phyloP scores from a whole-genome alignment of 2,888 invertebrate genomes.

The Caenorhabditis zanzibari region DNA sequence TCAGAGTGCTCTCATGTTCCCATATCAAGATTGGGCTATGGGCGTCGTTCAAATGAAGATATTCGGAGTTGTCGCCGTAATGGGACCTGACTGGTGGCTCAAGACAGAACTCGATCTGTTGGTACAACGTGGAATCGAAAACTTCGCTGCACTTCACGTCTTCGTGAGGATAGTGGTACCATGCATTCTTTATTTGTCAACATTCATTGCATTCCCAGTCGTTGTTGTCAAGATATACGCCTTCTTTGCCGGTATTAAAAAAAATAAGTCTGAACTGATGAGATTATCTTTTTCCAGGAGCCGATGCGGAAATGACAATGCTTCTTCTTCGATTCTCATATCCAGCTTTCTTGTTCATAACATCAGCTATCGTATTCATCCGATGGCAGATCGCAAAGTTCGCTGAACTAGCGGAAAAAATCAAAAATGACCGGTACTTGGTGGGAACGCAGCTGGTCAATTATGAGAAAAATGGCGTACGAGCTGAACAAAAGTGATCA shows the following conservation, averaged over 20 bases:
- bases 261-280: neutral
- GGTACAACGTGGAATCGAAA: constrained; percentile 94
- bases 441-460: constrained; percentile 97
- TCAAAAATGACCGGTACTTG: constrained; percentile 95
- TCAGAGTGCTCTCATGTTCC: constrained; percentile 87
- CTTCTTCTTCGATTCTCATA: constrained; percentile 92
- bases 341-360: constrained; percentile 89
- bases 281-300: constrained; percentile 15
- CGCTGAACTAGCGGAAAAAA: constrained; percentile 95
- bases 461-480: constrained; percentile 87
- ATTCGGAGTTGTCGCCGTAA: constrained; percentile 95
- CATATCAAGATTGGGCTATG: constrained; percentile 94
- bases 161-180: constrained; percentile 91
- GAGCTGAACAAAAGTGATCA: constrained; percentile 6
- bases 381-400: constrained; percentile 94
- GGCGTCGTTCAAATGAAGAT: constrained; percentile 98
- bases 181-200: constrained; percentile 91
- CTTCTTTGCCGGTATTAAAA: constrained; percentile 62
- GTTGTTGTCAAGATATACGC: constrained; percentile 89
- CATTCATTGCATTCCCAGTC: constrained; percentile 95
- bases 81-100: constrained; percentile 97
- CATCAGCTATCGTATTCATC: constrained; percentile 85
- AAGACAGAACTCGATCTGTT: constrained; percentile 88
- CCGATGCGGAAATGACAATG: constrained; percentile 84
- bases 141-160: constrained; percentile 93